Base-by-base conservation (phyloP, 2,888 invertebrate genomes). In the Apodemia mormo region DNA sequence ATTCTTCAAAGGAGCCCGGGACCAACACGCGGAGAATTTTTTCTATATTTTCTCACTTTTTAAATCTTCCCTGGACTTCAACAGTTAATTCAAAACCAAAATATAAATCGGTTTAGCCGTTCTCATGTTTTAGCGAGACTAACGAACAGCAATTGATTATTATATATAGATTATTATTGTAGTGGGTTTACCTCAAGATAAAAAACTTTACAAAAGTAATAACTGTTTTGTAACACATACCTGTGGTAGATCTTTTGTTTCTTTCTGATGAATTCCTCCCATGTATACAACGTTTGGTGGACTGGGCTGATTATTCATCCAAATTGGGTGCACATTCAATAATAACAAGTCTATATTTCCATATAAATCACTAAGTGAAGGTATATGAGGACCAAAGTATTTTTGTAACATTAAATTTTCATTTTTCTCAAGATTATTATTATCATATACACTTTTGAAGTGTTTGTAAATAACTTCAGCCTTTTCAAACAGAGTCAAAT, bases 251-350 rank as follows among this genome's bases (percentile, higher is more conserved):
- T 83, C 80, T 61, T 86, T 83, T 2, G 77, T 70, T 12, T 82
- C 80, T 37, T 80, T 82, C 30, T 86, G 79, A 74, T 92, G 91
- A 37, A 87, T 72, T 5, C 89, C 88, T 49, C 89, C 89, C 71
- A 91, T 82, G 70, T 84, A 85, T 1, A 91, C 72, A 2, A 88
- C 76, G 69, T 81, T 82, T 0, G 90, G 88, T 4, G 89, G 83
- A 8, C 86, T 77, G 0, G 93, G 92, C 37, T 88, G 79, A 70
- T 83, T 82, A 1, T 75, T 74, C 43, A 82, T 82, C 77, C 86
- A 85, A 64, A 87, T 71, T 2, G 87, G 86, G 77, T 92, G 84
- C 0, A 79, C 76, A 73, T 92, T 92, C 1, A 89, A 70, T 71
- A 93, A 84, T 43, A 90, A 69, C 78, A 92, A 74, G 69, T 86